Evolutionary conservation across 2,888 invertebrate genomes (phyloP).

Genomic region (Eupithecia inturbata): DNA sequence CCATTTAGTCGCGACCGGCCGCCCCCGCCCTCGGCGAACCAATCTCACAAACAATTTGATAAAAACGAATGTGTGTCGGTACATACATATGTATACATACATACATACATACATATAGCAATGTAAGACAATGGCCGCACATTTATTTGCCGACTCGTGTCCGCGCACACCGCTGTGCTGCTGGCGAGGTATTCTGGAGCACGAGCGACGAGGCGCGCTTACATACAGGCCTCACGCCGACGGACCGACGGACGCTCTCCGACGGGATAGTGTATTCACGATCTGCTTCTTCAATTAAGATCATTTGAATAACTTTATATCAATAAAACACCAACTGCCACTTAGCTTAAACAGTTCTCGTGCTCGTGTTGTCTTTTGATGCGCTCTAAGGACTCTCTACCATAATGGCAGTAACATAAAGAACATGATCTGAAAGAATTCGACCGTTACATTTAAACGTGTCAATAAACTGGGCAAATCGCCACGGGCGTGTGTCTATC

Average conservation of each 20-base stretch:
- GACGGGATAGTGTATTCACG: constrained; percentile 33
- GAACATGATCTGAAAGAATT: neutral
- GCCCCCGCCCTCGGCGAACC: neutral
- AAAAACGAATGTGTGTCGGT: constrained; percentile 3
- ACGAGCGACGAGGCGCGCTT: neutral
- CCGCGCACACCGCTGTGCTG: constrained; percentile 11
- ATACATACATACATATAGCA: too few species aligned
- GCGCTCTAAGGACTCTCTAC: neutral
- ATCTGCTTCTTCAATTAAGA: neutral
- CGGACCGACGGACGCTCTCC: neutral
- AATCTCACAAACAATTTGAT: constrained; percentile 5
- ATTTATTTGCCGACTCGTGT: constrained; percentile 14
- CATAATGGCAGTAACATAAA: neutral
- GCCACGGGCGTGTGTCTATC: neutral
- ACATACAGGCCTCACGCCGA: neutral
- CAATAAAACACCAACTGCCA: too few species aligned
- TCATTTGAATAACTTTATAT: too few species aligned
- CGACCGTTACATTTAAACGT: neutral
- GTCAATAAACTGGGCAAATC: neutral
- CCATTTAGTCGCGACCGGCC: neutral
- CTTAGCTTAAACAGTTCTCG: constrained; percentile 24
- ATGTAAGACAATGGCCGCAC: constrained; percentile 5
- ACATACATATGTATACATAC: too few species aligned
- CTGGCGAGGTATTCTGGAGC: constrained; percentile 9
- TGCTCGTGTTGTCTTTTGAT: neutral